Evolutionary conservation across 2,888 invertebrate species (phyloP), one percentile per base, ranked within the genome.

Genomic region (Drosophila siamana): DNA sequence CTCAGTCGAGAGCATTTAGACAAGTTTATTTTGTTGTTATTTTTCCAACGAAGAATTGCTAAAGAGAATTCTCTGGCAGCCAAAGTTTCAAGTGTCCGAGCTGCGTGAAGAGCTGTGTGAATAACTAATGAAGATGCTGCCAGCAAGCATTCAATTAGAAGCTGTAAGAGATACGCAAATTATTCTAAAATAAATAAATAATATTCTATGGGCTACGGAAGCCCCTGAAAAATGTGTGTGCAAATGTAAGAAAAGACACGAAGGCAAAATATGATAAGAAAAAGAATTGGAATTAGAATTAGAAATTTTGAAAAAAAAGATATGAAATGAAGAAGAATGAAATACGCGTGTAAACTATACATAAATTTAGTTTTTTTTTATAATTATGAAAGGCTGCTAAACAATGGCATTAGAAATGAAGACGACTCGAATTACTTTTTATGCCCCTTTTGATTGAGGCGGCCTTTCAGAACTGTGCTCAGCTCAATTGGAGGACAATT

Each of bases 401-500:
- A 52, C 28, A 52, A 52, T 22, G 26, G 52, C 9, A 55, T 44
- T 44, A 43, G 54, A 54, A 43, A 26, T 30, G 41, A 51, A 60
- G 44, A 13, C 59, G 38, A 51, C 74, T 74, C 74, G 33, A 22
- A 67, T 74, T 78, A 62, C 78, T 54, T 72, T 70, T 11, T 9
- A 13, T 22, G 19, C 19, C 16, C 15, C 5, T 48, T 40, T 24
- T 13, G 36, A 38, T 41, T 44, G 38, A 56, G 60, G 74, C 74
- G 74, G 74, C 33, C 38, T 56, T 47, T 78, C 38, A 75, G 75
- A 75, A 75, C 68, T 78, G 43, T 47, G 40, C 66, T 61, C 33
- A 41, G 40, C 56, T 54, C 47, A 67, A 66, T 72, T 72, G 80
- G 62, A 88, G 74, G 72, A 84, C 86, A 86, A 86, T 86, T 86